phyloP scores from a whole-genome alignment of 2,797 vertebrate genomes.

The Poecilia velifera region DNA sequence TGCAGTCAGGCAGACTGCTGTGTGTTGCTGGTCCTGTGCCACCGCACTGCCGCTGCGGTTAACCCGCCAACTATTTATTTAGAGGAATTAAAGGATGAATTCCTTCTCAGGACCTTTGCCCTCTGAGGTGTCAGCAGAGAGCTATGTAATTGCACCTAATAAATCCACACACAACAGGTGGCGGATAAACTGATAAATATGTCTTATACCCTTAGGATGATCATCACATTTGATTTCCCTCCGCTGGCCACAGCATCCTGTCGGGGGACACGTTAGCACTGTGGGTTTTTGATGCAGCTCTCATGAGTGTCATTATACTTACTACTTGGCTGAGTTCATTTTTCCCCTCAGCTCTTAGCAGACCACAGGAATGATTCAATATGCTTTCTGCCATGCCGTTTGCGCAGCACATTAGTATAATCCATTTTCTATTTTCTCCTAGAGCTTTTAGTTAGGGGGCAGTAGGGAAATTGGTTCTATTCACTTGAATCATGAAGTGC shows the following conservation, averaged over 20 bases:
- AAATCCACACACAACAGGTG: slow-evolving; percentile 18
- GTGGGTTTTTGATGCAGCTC: slow-evolving; percentile 42
- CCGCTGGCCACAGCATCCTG: slow-evolving; percentile 23
- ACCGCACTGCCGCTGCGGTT: slow-evolving; percentile 49
- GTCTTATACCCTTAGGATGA: slow-evolving; percentile 36
- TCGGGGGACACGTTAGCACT: slow-evolving; percentile 22
- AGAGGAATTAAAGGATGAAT: slow-evolving; percentile 66
- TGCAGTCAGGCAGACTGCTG: slow-evolving; percentile 64
- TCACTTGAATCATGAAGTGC: slow-evolving; percentile 42
- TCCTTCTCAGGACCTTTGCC: slow-evolving; percentile 57
- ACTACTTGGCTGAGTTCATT: slow-evolving; percentile 56
- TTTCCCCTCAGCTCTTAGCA: slow-evolving; percentile 38
- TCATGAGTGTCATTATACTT: slow-evolving; percentile 55
- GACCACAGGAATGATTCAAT: slow-evolving; percentile 63
- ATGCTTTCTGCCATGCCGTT: slow-evolving; percentile 60
- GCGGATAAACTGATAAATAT: slow-evolving; percentile 38
- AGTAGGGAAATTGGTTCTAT: slow-evolving; percentile 58
- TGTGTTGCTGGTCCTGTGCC: slow-evolving; percentile 67
- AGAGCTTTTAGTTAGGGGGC: slow-evolving; percentile 65
- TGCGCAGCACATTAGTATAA: slow-evolving; percentile 67
- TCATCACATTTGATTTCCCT: slow-evolving; percentile 38
- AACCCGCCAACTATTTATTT: slow-evolving; percentile 65
- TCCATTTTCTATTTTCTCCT: slow-evolving; percentile 67
- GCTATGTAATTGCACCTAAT: slow-evolving; percentile 38
- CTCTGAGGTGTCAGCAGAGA: slow-evolving; percentile 51